phyloP scores from a whole-genome alignment of 2,888 invertebrate species.

The Orthosia incerta region DNA sequence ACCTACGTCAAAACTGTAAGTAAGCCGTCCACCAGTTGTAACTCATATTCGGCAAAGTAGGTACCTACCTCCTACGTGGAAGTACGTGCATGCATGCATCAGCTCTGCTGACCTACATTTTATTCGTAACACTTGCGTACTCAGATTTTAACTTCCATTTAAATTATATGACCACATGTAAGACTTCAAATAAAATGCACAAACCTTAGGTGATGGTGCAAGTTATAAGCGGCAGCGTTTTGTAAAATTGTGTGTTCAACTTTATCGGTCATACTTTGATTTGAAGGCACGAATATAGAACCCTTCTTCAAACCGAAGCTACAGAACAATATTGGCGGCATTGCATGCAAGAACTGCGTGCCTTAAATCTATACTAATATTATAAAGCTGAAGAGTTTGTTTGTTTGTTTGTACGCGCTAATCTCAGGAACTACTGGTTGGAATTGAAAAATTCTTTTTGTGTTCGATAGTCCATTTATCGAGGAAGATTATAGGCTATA shows the following conservation, averaged over 20 bases:
- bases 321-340: not conserved
- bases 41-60: not conserved
- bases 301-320: not conserved
- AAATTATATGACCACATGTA: constrained; percentile 52
- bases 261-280: not conserved
- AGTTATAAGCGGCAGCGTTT: constrained; percentile 23
- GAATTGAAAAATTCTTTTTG: too few species aligned
- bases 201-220: constrained; percentile 10
- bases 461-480: too few species aligned
- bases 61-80: not conserved
- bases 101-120: constrained; percentile 52
- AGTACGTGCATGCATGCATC: constrained; percentile 21
- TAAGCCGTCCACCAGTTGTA: not conserved
- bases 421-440: too few species aligned
- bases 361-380: too few species aligned
- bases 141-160: constrained; percentile 44
- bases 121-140: constrained; percentile 48
- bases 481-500: too few species aligned
- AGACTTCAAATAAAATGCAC: constrained; percentile 49
- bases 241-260: not conserved
- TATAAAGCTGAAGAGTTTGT: too few species aligned
- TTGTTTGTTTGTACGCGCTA: too few species aligned
- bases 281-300: not conserved
- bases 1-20: not conserved
- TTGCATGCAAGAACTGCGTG: not conserved